A percentile compares a stretch with the other conserved stretches of the same genome.
Evolutionary conservation across 1,140 invertebrate genomes (phyloP).

Genomic region (Drosophila sp.): DNA sequence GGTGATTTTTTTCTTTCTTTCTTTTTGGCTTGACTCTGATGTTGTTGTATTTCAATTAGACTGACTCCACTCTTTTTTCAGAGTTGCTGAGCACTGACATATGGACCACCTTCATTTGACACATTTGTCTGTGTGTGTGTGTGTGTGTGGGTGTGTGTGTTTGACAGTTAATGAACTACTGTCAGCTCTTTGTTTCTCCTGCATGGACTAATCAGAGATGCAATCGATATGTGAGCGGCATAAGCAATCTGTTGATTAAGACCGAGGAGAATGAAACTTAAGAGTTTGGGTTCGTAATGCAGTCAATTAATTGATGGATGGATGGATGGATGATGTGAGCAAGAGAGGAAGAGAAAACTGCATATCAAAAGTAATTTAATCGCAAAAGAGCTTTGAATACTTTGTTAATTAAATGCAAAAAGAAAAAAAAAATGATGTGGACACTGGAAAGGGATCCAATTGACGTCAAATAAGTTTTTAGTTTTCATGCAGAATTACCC

Average conservation of each 20-base stretch:
- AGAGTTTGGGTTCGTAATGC: conserved; percentile 32
- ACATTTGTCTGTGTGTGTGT: conserved; percentile 40
- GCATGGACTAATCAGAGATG: conserved; percentile 67
- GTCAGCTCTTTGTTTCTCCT: conserved; percentile 38
- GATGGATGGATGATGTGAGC: conserved; percentile 66
- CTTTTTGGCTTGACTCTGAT: neutral
- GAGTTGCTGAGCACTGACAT: conserved; percentile 53
- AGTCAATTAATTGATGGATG: conserved; percentile 69
- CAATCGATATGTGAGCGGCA: conserved; percentile 53
- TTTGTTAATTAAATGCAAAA: no score
- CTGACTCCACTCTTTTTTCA: neutral
- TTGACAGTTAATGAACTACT: conserved; percentile 74
- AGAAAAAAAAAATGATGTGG: no score
- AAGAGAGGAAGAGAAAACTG: neutral
- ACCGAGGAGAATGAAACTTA: neutral
- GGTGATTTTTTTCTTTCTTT: neutral
- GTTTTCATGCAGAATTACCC: no score
- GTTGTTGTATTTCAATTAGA: conserved; percentile 9
- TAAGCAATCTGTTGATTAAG: conserved; percentile 20
- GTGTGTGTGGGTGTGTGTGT: no score
- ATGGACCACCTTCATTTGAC: conserved; percentile 31
- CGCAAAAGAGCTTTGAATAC: neutral
- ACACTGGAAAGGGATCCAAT: no score
- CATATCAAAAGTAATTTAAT: neutral
- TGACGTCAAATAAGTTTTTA: no score